Evolutionary conservation across 1,140 invertebrate genomes (phyloP), one percentile per base, ranked within the genome.

Genomic region (Brachionus koreanus): DNA sequence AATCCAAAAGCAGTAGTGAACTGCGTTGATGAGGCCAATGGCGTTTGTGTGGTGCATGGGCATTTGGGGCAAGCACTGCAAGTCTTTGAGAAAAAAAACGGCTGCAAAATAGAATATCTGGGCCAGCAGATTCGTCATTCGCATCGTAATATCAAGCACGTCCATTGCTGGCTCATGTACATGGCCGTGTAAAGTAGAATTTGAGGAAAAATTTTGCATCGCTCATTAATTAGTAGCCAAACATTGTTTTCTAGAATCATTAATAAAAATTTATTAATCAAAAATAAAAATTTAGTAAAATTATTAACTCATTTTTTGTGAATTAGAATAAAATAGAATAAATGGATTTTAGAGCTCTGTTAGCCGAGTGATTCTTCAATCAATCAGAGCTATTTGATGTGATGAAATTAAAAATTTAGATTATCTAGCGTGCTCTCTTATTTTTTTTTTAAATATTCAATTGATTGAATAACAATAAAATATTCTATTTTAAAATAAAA

Each of bases 41-140:
- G 43, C 19, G 29, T 74, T 43, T 6, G 69, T 74, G 43, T 74
- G 69, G 46, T 74, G 69, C 69, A 74, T 74, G 39, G 69, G 69
- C 25, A 46, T 10, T 23, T 35, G 37, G 2, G 69, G 42, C 13
- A 74, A 25, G 10, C 19, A 19, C 23, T 74, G 65, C 29, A 69
- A 16, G 19, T 74, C 42, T 29, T 74, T 74, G 0, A 74, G 23
- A 46, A 46, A 25, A 49, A 46, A 0, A 19, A 74, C 25, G 10
- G 42, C 42, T n/a, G 29, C 19, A 25, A 74, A 43, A 46, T 74
- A 74, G 16, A 74, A 74, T 13, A 74, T 23, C 1, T 74, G 69
- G 5, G 42, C 42, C 6, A 13, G 9, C 6, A 74, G 39, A n/a
- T 74, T 74, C 33, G 25, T 9, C 19, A 74, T 25, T 46, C 69